These are phyloP conservation scores for Uria lomvia DNA, from an alignment of 2,113 vertebrate species.

Conservation along the genomic window DNA sequence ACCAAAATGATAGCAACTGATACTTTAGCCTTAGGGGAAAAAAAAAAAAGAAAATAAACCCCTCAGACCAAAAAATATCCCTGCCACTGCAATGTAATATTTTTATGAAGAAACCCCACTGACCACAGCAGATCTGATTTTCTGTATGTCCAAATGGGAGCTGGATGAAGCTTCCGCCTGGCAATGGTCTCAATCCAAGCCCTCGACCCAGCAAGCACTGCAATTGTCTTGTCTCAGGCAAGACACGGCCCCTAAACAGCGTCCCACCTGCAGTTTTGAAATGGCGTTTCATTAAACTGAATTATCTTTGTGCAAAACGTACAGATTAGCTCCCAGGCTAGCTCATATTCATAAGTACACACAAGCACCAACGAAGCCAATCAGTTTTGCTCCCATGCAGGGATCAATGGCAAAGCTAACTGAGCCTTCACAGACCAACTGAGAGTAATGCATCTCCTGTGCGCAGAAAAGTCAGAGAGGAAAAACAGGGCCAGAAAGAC, in stretches of 20 bases:
- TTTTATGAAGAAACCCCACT: not conserved
- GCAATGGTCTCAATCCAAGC: not conserved
- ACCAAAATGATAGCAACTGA: not conserved
- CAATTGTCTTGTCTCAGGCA: not conserved
- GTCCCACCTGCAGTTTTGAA: conserved; percentile 9
- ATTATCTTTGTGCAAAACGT: conserved; percentile 14
- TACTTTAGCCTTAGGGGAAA: not conserved
- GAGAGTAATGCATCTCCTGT: not conserved
- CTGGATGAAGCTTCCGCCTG: not conserved
- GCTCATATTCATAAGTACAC: not conserved
- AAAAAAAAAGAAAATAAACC: not conserved
- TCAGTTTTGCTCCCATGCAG: not conserved
- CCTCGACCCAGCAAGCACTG: not conserved
- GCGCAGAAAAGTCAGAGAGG: not conserved
- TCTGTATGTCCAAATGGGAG: not conserved
- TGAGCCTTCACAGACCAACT: not conserved
- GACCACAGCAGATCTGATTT: not conserved
- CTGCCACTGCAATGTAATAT: not conserved
- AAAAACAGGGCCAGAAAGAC: not conserved
- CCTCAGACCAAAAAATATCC: not conserved
- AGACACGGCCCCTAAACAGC: not conserved
- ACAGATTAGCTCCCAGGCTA: not conserved
- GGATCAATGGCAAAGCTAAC: not conserved
- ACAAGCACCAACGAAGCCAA: not conserved
- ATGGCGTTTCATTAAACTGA: conserved; percentile 30